These are phyloP conservation scores for Nephrotoma appendiculata DNA, from an alignment of 2,888 invertebrate species.

Conservation along the genomic window DNA sequence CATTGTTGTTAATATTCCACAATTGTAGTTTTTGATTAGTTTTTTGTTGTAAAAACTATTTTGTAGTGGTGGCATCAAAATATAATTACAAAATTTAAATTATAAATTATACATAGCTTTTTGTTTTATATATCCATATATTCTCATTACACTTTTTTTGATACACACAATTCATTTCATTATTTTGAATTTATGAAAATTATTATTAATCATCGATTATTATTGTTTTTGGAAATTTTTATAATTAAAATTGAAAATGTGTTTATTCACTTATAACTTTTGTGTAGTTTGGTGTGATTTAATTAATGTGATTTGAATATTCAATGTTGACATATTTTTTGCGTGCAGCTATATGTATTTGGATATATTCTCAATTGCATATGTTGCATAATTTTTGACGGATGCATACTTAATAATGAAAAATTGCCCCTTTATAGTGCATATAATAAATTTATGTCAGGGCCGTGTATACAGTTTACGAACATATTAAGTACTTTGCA, in stretches of 20 bases:
- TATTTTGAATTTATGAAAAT: neutral
- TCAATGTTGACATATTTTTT: neutral
- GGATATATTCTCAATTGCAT: neutral
- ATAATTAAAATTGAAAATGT: neutral
- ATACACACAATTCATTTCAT: neutral
- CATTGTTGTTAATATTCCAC: neutral
- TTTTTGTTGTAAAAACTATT: neutral
- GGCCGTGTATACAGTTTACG: neutral
- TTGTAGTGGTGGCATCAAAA: neutral
- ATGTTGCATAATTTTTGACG: neutral
- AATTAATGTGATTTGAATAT: neutral
- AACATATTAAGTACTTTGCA: neutral
- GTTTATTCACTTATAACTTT: neutral
- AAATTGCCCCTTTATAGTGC: neutral
- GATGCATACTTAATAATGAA: neutral
- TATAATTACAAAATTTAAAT: neutral
- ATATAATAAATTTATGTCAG: neutral
- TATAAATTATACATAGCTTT: neutral
- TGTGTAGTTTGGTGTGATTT: neutral
- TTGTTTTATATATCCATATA: neutral
- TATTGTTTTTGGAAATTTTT: neutral
- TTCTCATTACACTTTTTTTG: too few species aligned
- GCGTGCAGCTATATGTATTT: neutral
- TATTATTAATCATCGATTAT: neutral
- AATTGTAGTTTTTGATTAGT: neutral